Evolutionary conservation across 1,140 invertebrate species (phyloP), one percentile per base, ranked within the genome.

Genomic region (Odontomachus brunneus): DNA sequence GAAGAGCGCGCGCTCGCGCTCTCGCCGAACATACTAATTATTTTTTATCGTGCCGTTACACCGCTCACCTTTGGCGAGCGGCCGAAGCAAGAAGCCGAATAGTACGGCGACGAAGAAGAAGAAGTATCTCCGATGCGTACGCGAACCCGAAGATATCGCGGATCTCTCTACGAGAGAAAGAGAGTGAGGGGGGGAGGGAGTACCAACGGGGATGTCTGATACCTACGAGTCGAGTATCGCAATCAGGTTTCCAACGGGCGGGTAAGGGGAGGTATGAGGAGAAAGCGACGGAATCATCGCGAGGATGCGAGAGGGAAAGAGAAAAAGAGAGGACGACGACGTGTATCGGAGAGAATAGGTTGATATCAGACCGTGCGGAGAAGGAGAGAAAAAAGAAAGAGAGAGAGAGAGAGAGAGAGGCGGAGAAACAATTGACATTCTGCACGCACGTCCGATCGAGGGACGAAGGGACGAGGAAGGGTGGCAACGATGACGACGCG

Each of bases 21-120:
- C 83, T 4, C 84, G 60, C 83, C 91, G 87, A 82, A 90, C 88
- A 87, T 88, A 90, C 90, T 92, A 92, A 92, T 92, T 93, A 92
- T 92, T 92, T 93, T 92, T 92, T 90, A 90, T 86, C 88, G 82
- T 29, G 51, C 72, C 87, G 86, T 88, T 87, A 12, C 29, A 84
- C 86, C 75, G 60, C 83, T 88, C 66, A 75, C 76, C 87, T 88
- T 84, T 88, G 87, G 72, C 83, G 62, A 71, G 81, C 71, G 19
- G 55, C 44, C 60, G n/a, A 74, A 38, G 17, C 17, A 53, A 49
- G 75, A 57, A 53, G 29, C 17, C 44, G 60, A 60, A 86, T 73
- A 69, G 80, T 80, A 73, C 57, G 66, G 63, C 87, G 65, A 26
- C 53, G 59, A 49, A 81, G 59, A 49, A 81, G 48, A 76, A 73